Percentiles rank a stretch among this genome's conserved stretches.
phyloP scores from a whole-genome alignment of 2,113 vertebrate species.

The Trochalopteron elliotii region DNA sequence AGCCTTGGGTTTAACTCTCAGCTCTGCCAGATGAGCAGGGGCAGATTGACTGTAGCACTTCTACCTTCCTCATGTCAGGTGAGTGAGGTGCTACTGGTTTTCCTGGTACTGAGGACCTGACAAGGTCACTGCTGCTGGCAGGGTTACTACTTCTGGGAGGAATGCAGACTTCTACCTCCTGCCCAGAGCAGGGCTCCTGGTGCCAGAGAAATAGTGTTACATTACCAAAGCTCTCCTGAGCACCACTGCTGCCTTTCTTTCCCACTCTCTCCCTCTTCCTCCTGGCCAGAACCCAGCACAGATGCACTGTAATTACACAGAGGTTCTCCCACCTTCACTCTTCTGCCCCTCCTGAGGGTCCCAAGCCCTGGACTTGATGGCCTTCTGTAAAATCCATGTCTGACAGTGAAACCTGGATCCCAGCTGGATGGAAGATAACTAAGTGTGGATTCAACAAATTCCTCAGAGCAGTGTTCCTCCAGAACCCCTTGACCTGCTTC shows the following conservation, averaged over 20 bases:
- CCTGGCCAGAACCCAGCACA: not conserved
- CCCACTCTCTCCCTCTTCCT: not conserved
- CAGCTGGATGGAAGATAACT: not conserved
- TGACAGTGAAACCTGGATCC: not conserved
- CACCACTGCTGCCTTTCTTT: not conserved
- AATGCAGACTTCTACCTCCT: not conserved
- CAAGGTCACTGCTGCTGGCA: not conserved
- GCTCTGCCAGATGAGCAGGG: not conserved
- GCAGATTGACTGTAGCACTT: not conserved
- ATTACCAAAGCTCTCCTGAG: not conserved
- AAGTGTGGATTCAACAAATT: not conserved
- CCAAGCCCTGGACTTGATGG: not conserved
- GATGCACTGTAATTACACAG: not conserved
- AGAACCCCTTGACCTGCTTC: not conserved
- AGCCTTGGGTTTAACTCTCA: not conserved
- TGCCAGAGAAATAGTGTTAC: not conserved
- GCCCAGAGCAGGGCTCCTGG: not conserved
- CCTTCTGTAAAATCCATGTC: not conserved
- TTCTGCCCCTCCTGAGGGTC: not conserved
- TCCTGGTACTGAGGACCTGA: not conserved
- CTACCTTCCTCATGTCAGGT: accelerated
- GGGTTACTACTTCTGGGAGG: not conserved
- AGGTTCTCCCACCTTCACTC: not conserved
- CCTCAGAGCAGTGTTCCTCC: not conserved
- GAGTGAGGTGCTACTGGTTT: not conserved